Percentiles rank a stretch among this genome's conserved stretches.
These are phyloP conservation scores for Mus spicilegus DNA, from an alignment of 2,113 vertebrate genomes.

Conservation along the genomic window DNA sequence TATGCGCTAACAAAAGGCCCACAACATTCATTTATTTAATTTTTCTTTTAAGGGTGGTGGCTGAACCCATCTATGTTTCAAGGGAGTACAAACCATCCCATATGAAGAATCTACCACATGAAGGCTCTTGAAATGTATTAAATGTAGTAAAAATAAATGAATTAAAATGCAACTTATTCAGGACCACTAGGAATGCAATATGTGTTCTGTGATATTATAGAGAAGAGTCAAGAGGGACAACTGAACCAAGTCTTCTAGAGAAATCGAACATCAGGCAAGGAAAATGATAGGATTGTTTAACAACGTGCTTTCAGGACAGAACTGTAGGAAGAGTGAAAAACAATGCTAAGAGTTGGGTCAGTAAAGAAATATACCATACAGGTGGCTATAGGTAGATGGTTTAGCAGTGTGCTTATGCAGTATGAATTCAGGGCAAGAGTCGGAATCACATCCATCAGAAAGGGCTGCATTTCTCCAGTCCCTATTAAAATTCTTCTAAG, in stretches of 20 bases:
- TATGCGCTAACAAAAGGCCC: neutral
- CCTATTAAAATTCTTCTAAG: too few relatives aligned
- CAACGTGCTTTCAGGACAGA: neutral
- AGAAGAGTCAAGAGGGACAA: neutral
- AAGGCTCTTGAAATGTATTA: neutral
- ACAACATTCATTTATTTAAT: neutral
- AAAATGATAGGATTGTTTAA: neutral
- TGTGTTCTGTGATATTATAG: neutral
- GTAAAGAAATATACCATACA: neutral
- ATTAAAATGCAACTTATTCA: too few relatives aligned
- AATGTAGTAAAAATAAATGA: neutral
- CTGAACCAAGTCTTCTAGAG: neutral
- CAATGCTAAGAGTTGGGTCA: neutral
- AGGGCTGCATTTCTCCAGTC: neutral
- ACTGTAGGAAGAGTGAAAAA: neutral
- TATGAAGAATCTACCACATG: neutral
- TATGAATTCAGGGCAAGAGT: neutral
- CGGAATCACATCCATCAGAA: neutral
- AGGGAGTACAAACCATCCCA: neutral
- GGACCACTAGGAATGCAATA: too few relatives aligned
- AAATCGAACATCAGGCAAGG: neutral
- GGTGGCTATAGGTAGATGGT: neutral
- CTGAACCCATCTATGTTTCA: neutral
- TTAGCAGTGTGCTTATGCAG: fast-evolving
- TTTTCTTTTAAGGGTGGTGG: neutral